Evolutionary conservation across 2,888 invertebrate genomes (phyloP), one percentile per base, ranked within the genome.

Genomic region (Pandemis heparana): DNA sequence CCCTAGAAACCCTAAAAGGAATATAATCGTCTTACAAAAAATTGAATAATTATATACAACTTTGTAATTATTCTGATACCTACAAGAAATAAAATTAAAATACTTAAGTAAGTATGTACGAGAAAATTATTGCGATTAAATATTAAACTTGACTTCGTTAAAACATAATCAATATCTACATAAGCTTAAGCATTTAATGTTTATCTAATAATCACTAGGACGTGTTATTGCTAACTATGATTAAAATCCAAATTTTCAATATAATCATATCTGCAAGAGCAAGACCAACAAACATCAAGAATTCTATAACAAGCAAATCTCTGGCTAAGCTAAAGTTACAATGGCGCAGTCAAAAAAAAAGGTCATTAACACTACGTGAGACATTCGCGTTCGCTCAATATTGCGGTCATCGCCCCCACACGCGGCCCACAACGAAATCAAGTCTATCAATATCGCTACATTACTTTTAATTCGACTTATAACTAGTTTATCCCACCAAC

Each of bases 341-440:
- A 87, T 89, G 85, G 89, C 87, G 87, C 90, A 90, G 89, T 87
- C 91, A 90, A 94, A 93, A 92, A 60, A 77, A 92, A 92, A 92
- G 93, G 93, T 94, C 92, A 92, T 92, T 92, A 93, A 94, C 94
- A 91, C 92, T 89, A 88, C 89, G 89, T 87, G 90, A 92, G 94
- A 94, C 92, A 93, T 93, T 94, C 92, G 93, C 94, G 92, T 90
- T 89, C 88, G 89, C 87, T 93, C 90, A 92, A 92, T 92, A 91
- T 90, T 91, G 88, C 92, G 94, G 94, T 92, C 94, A 89, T 89
- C 89, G 94, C 89, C 91, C 93, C 88, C 88, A 82, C 87, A 85
- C 87, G 83, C 89, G 85, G 86, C 85, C 87, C 84, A 85, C 67
- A 71, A 70, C 67, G 69, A 73, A 71, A 74, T 74, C 61, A 71